phyloP scores from a whole-genome alignment of 2,888 invertebrate genomes.

The Yponomeuta cagnagella region DNA sequence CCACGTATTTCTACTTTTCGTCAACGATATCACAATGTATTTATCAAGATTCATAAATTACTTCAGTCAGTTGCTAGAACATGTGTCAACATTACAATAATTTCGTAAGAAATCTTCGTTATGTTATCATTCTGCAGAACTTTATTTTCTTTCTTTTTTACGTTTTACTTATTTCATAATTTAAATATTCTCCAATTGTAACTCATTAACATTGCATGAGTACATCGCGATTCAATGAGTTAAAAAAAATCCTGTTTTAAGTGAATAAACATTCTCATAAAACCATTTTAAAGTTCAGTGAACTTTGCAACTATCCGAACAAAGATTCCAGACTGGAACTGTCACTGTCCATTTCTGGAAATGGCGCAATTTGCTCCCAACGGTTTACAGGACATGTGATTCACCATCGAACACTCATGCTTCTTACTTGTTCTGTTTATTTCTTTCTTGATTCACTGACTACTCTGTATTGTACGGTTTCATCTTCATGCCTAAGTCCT shows the following conservation, averaged over 20 bases:
- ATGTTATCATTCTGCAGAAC: no score
- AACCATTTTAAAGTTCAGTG: not conserved
- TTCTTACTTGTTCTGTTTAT: not conserved
- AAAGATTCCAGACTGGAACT: constrained; percentile 39
- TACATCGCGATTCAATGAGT: not conserved
- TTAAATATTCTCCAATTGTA: not conserved
- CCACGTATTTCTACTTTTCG: not conserved
- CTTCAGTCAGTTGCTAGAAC: not conserved
- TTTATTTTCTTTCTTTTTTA: not conserved
- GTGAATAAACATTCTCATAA: not conserved
- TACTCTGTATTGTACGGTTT: not conserved
- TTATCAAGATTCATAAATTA: not conserved
- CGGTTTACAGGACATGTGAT: constrained; percentile 26
- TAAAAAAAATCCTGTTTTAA: not conserved
- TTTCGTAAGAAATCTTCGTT: no score
- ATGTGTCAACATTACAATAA: no score
- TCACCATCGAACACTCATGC: not conserved
- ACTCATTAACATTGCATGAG: not conserved
- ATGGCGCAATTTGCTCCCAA: constrained; percentile 41
- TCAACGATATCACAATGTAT: no score
- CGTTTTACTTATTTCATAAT: not conserved
- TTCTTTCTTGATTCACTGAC: not conserved
- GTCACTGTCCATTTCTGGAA: constrained; percentile 55
- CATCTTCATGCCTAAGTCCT: not conserved
- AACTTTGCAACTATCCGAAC: constrained; percentile 27